Evolutionary conservation across 2,888 invertebrate species (phyloP), one percentile per base, ranked within the genome.

Genomic region (Ptilodon capucinus): DNA sequence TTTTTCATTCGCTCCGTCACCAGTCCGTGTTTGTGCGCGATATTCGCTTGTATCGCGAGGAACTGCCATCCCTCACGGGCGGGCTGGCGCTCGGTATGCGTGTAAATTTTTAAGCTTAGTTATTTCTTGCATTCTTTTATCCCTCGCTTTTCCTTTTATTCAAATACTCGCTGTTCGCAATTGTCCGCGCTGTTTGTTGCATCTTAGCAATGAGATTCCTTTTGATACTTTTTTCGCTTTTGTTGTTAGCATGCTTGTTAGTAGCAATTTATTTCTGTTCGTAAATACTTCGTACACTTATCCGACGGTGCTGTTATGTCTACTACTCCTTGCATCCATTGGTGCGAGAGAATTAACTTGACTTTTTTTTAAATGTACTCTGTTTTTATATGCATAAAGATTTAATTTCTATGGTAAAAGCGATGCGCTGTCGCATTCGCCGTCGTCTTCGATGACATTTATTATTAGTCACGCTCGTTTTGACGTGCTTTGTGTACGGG

Each of bases 1-100:
- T 83, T 85, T 86, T 87, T 83, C 81, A 78, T 82, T 81, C 76
- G 74, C 81, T 80, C 79, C 85, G 81, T 84, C 84, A 84, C 79
- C 75, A 72, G 64, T 71, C 74, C 66, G 76, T 84, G 80, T 86
- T 86, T 85, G 84, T 79, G 68, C 70, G 61, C 57, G 74, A 79
- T 83, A 73, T 80, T 81, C 73, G 73, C 70, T 71, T 74, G 66
- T 71, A 65, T 76, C 63, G 62, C 59, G 48, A 54, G 54, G 63
- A 71, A 64, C 65, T 61, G 40, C 68, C 74, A 81, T 81, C 78
- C 77, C 74, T 84, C 72, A 75, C 81, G 80, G 80, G 49, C 78
- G 82, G 73, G 63, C 77, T 76, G 58, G 68, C 74, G 76, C 74
- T 81, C 77, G 79, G 76, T 73, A 84, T 80, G 90, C 89, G 86